These are phyloP conservation scores for Centrocercus urophasianus DNA, from an alignment of 2,113 vertebrate genomes.

Conservation along the genomic window DNA sequence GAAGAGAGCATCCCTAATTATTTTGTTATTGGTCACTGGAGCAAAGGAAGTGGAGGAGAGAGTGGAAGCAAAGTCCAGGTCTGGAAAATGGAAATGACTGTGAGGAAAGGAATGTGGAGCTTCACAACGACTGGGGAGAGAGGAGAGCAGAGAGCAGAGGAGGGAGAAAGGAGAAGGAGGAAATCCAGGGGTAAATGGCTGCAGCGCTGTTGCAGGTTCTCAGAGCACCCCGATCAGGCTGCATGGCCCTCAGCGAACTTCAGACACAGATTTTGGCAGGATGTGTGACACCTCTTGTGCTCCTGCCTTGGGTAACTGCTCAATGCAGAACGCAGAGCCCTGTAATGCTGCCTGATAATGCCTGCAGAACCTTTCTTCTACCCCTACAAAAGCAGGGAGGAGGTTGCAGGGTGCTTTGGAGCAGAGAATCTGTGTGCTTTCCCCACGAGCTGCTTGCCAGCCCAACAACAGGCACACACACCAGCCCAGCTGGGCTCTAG, in stretches of 20 bases:
- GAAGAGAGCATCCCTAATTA: neutral
- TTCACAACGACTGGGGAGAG: neutral
- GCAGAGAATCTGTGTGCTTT: neutral
- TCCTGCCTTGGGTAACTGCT: neutral
- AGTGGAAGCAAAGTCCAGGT: neutral
- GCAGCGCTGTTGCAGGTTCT: rapidly evolving
- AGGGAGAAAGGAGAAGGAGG: neutral
- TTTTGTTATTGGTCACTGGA: neutral
- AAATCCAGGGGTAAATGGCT: neutral
- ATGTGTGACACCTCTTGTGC: neutral
- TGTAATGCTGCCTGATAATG: neutral
- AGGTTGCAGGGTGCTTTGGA: rapidly evolving
- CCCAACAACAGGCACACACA: too few relatives aligned
- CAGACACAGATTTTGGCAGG: neutral
- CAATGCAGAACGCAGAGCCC: neutral
- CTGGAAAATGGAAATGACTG: constrained; percentile 63
- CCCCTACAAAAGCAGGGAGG: neutral
- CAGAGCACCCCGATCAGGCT: rapidly evolving
- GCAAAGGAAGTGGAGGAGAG: constrained; percentile 41
- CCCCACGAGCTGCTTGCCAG: rapidly evolving
- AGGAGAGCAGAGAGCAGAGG: neutral
- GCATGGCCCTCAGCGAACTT: rapidly evolving
- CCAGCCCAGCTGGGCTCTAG: neutral
- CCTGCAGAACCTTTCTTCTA: rapidly evolving
- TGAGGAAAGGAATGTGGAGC: constrained; percentile 55